Percentiles rank a stretch among this genome's conserved stretches.
Evolutionary conservation across 2,888 invertebrate genomes (phyloP).

Genomic region (Campoletis raptor): DNA sequence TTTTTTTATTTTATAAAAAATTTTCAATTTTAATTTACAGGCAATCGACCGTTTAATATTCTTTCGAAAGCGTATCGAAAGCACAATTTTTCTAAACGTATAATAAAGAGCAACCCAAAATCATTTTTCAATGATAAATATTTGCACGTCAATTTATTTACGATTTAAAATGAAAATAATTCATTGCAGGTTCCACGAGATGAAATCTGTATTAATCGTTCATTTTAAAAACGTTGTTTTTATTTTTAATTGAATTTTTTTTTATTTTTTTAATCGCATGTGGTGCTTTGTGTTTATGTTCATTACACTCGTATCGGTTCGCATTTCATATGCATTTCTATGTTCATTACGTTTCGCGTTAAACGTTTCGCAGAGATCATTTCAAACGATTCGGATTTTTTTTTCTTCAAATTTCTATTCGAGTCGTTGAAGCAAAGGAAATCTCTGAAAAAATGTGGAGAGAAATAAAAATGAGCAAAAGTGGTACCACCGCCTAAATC

Average conservation of each 20-base stretch:
- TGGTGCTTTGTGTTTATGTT: conserved; percentile 73
- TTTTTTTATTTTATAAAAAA: neutral
- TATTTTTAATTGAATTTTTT: neutral
- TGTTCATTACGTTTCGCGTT: neutral
- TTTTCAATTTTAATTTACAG: neutral
- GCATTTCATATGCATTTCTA: conserved; percentile 33
- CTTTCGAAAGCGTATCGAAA: neutral
- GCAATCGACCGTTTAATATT: neutral
- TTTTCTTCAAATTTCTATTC: neutral
- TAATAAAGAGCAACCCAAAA: neutral
- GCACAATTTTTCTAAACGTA: conserved; percentile 72
- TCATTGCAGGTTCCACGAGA: conserved; percentile 20
- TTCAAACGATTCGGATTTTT: neutral
- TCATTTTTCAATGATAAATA: conserved; percentile 9
- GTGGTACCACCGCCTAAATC: neutral
- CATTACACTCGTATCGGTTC: conserved; percentile 53
- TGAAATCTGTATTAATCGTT: conserved; percentile 47
- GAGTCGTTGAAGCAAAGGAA: neutral
- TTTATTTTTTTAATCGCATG: conserved; percentile 70
- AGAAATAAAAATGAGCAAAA: neutral
- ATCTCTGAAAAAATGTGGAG: neutral
- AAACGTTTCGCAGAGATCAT: neutral
- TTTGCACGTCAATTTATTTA: conserved; percentile 36
- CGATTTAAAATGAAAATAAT: conserved; percentile 25
- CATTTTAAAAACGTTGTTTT: neutral